These are phyloP conservation scores for Lomographa bimaculata DNA, from an alignment of 2,888 invertebrate genomes.

Conservation along the genomic window DNA sequence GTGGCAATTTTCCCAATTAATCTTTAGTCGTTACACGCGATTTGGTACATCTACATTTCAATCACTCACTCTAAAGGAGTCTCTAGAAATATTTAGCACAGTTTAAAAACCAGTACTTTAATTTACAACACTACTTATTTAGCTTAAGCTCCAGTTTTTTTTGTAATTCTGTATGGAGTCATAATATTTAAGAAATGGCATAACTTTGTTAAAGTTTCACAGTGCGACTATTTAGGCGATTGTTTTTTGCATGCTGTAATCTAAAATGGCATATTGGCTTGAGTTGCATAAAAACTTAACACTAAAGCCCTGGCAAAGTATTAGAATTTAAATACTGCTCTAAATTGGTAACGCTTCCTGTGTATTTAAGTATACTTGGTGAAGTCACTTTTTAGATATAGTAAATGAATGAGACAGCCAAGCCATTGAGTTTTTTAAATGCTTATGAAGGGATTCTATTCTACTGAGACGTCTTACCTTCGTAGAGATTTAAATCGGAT, in stretches of 20 bases:
- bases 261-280: slow-evolving; percentile 7
- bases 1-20: too few relatives aligned
- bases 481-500: slow-evolving; percentile 3
- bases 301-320: slow-evolving; percentile 1
- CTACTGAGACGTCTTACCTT: too few relatives aligned
- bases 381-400: not conserved
- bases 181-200: slow-evolving; percentile 26
- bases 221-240: slow-evolving; percentile 16
- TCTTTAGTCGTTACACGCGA: too few relatives aligned
- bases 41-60: too few relatives aligned
- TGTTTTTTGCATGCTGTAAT: slow-evolving; percentile 17
- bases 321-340: slow-evolving; percentile 18
- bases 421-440: too few relatives aligned
- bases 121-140: slow-evolving; percentile 12
- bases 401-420: too few relatives aligned
- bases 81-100: too few relatives aligned
- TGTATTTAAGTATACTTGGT: slow-evolving; percentile 2
- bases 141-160: slow-evolving; percentile 10
- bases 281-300: slow-evolving; percentile 8
- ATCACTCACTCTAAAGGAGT: too few relatives aligned
- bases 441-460: too few relatives aligned
- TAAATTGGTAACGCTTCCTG: slow-evolving; percentile 5
- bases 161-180: slow-evolving; percentile 18
- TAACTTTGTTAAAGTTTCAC: slow-evolving; percentile 23
- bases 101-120: too few relatives aligned